Evolutionary conservation across 2,113 vertebrate genomes (phyloP).

Genomic region (Peucedramus taeniatus): DNA sequence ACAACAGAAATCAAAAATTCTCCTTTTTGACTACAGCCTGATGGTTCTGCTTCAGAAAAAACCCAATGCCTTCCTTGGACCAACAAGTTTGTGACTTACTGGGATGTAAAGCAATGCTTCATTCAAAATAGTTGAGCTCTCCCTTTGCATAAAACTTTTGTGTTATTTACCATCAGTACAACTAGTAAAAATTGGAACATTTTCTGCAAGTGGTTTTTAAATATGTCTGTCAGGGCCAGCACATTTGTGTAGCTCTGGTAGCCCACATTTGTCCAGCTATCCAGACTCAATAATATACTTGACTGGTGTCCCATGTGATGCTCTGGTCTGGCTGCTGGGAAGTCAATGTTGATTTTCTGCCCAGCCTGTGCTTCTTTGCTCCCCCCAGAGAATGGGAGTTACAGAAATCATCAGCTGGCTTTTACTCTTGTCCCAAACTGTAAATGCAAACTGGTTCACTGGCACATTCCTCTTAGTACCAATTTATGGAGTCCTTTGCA

Average conservation of each 20-base stretch:
- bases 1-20: not conserved
- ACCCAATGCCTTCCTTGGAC: not conserved
- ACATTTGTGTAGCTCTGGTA: not conserved
- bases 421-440: not conserved
- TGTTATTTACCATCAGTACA: not conserved
- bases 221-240: rapidly evolving
- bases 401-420: not conserved
- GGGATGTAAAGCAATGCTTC: not conserved
- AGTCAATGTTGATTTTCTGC: not conserved
- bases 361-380: rapidly evolving
- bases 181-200: rapidly evolving
- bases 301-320: not conserved
- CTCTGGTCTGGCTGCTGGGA: not conserved
- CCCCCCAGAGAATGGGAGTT: not conserved
- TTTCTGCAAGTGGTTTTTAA: not conserved
- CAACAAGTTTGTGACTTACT: not conserved
- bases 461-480: not conserved
- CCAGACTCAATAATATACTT: not conserved
- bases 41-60: not conserved
- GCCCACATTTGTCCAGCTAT: not conserved
- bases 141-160: not conserved
- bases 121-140: not conserved
- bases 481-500: not conserved
- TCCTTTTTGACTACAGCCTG: not conserved
- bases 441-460: not conserved